A percentile compares a stretch with the other conserved stretches of the same genome.
Conservation (phyloP, 2,113 vertebrate genomes). For the Tachysurus vachellii region DNA sequence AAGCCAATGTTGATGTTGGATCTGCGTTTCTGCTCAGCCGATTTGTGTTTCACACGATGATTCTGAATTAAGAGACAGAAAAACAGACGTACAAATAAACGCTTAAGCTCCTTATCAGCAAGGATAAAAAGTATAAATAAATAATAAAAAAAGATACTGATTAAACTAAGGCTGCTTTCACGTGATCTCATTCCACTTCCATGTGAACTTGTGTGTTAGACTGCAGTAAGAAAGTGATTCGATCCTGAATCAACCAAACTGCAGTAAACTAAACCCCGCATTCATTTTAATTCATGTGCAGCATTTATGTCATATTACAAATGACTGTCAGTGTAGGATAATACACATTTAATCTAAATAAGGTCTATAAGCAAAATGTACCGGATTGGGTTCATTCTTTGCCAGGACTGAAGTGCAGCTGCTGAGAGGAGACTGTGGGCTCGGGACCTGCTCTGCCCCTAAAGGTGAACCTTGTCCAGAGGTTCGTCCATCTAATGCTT, state of each 20-base stretch:
- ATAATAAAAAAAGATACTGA: background rate
- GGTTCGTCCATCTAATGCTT: conserved; percentile 74
- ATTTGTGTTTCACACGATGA: conserved; percentile 84
- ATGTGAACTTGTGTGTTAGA: background rate
- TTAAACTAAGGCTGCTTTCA: background rate
- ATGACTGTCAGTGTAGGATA: background rate
- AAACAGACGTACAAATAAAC: conserved; percentile 65
- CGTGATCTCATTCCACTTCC: background rate
- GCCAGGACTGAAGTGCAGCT: conserved; percentile 77
- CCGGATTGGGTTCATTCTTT: conserved; percentile 75
- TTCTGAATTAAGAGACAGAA: conserved; percentile 65
- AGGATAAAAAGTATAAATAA: background rate
- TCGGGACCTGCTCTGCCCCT: conserved; percentile 83
- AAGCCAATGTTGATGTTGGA: conserved; percentile 91
- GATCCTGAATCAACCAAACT: background rate
- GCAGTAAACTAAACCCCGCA: background rate
- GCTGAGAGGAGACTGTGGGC: conserved; percentile 87
- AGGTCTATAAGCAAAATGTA: conserved; percentile 40
- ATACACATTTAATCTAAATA: background rate
- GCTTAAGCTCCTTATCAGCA: background rate
- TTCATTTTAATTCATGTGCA: background rate
- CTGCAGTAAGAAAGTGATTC: background rate
- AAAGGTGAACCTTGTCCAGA: conserved; percentile 85
- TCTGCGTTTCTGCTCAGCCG: conserved; percentile 91
- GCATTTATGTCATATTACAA: background rate